A percentile compares a stretch with the other conserved stretches of the same genome.
These are phyloP conservation scores for Digitonthophagus gazella DNA, from an alignment of 2,888 invertebrate genomes.

Conservation along the genomic window DNA sequence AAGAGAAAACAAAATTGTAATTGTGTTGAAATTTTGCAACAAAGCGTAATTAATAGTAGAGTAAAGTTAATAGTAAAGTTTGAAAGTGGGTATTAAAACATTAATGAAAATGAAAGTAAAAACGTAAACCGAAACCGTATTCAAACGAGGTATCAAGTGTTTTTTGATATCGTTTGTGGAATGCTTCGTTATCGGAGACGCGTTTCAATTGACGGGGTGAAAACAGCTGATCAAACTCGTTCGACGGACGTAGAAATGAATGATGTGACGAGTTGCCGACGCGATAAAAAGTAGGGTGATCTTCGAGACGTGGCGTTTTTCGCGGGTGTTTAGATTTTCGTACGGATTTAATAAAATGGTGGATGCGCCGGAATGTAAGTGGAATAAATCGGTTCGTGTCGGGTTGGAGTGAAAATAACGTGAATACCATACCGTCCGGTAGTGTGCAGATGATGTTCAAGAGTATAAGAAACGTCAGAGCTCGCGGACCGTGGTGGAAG, in stretches of 20 bases:
- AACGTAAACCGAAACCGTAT: too few species aligned
- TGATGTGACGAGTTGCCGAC: background rate
- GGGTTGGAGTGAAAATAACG: background rate
- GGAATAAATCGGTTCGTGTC: background rate
- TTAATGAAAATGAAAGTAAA: too few species aligned
- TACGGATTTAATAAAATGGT: background rate
- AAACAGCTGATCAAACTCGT: background rate
- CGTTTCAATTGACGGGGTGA: background rate
- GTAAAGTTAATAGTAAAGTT: too few species aligned
- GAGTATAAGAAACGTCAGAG: constrained; percentile 50
- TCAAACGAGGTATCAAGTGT: too few species aligned
- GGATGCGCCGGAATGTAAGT: background rate
- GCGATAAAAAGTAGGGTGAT: background rate
- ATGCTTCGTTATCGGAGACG: too few species aligned
- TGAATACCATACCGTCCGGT: constrained; percentile 49
- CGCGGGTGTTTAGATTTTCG: background rate
- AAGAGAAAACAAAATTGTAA: too few species aligned
- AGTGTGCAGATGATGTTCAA: constrained; percentile 53
- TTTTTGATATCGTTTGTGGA: too few species aligned
- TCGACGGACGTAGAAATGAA: background rate
- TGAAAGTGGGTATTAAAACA: too few species aligned
- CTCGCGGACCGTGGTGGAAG: constrained; percentile 49
- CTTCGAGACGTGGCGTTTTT: too few species aligned
- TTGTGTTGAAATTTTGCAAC: too few species aligned
- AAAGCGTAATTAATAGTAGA: too few species aligned